A percentile compares a stretch with the other conserved stretches of the same genome.
Conservation (phyloP, 2,113 vertebrate genomes). For the Nycticebus coucang region DNA sequence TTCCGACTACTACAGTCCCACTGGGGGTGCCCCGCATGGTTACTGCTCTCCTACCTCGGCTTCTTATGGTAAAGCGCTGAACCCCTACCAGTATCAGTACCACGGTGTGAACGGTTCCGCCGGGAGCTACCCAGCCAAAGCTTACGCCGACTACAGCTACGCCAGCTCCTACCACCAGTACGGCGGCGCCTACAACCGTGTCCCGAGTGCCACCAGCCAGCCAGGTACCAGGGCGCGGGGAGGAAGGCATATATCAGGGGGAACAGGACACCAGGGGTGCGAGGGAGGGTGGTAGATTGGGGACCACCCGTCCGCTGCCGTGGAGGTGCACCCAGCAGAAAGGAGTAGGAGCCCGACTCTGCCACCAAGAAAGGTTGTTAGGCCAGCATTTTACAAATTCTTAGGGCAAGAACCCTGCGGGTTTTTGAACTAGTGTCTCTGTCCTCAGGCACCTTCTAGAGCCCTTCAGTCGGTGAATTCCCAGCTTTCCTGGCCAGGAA, state of each 20-base stretch:
- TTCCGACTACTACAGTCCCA: slow-evolving; percentile 98
- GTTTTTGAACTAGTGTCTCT: neutral
- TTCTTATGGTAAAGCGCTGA: slow-evolving; percentile 96
- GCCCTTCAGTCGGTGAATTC: neutral
- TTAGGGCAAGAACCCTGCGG: neutral
- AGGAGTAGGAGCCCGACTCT: neutral
- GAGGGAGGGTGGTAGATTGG: neutral
- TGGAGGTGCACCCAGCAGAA: neutral
- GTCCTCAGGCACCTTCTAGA: neutral
- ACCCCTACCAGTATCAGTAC: slow-evolving; percentile 98
- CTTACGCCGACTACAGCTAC: slow-evolving; percentile 96
- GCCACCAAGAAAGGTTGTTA: neutral
- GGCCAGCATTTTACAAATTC: neutral
- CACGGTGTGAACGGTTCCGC: slow-evolving; percentile 93
- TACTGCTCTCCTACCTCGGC: slow-evolving; percentile 97
- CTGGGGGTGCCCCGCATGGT: slow-evolving; percentile 93
- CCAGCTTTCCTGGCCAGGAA: slow-evolving; percentile 11
- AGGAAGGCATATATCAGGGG: neutral
- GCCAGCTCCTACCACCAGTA: slow-evolving; percentile 95
- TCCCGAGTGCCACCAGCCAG: slow-evolving; percentile 91
- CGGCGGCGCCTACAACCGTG: slow-evolving; percentile 94
- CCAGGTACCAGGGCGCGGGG: slow-evolving; percentile 88
- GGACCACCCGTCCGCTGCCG: neutral
- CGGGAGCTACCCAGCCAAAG: slow-evolving; percentile 93
- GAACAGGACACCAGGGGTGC: neutral